Percentiles rank a stretch among this genome's conserved stretches.
Evolutionary conservation across 2,113 vertebrate species (phyloP).

Genomic region (Prunella fulvescens): DNA sequence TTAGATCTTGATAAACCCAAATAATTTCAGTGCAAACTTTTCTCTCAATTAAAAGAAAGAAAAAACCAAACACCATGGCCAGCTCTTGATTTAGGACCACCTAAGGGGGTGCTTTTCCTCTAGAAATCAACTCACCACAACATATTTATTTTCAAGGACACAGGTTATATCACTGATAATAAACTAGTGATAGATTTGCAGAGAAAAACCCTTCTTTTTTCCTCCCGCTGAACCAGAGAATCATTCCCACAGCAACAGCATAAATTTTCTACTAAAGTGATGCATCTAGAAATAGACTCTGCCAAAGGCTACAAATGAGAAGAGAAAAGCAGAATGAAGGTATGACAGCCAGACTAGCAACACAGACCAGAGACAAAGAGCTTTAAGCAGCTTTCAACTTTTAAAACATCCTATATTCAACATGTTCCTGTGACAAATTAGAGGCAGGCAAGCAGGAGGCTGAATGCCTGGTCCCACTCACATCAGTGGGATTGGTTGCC

Average conservation of each 20-base stretch:
- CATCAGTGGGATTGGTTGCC: background rate
- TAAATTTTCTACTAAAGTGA: background rate
- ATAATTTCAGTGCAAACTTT: background rate
- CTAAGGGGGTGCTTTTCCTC: background rate
- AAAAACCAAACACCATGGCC: background rate
- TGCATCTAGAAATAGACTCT: background rate
- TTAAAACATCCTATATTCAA: background rate
- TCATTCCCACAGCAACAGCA: background rate
- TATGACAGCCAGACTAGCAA: background rate
- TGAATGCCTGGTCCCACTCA: background rate
- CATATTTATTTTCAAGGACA: background rate
- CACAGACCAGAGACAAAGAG: background rate
- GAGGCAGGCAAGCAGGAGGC: background rate
- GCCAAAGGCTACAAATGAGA: background rate
- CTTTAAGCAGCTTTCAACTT: background rate
- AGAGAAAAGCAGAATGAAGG: background rate
- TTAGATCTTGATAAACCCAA: background rate
- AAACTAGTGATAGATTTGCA: background rate
- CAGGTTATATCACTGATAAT: background rate
- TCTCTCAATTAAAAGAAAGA: background rate
- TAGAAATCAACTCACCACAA: background rate
- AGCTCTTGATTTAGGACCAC: background rate
- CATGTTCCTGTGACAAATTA: background rate
- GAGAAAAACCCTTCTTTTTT: background rate
- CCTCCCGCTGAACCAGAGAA: background rate